These are phyloP conservation scores for Myzus persicae DNA, from an alignment of 1,140 invertebrate species.

Conservation along the genomic window DNA sequence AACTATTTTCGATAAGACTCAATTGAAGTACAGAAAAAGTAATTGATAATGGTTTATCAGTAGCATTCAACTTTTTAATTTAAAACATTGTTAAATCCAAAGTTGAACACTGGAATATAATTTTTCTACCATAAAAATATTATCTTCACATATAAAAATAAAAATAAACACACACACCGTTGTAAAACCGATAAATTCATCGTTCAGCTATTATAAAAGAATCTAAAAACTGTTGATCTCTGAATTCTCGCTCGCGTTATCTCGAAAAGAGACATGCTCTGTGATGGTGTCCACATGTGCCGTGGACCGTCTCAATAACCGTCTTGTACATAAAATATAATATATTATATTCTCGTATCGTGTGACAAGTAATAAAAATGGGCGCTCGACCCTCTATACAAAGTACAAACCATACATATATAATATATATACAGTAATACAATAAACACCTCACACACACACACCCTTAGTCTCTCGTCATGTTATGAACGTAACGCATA, in stretches of 20 bases:
- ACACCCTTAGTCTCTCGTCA: background rate
- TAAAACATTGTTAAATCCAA: background rate
- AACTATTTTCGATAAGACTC: too few relatives aligned
- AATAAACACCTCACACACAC: background rate
- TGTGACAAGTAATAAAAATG: background rate
- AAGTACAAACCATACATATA: too few relatives aligned
- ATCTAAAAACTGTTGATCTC: background rate
- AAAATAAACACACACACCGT: background rate
- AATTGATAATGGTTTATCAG: too few relatives aligned
- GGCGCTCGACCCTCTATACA: background rate
- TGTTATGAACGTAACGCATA: background rate
- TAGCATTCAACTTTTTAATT: too few relatives aligned
- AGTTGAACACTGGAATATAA: background rate
- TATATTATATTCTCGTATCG: slow-evolving; percentile 9
- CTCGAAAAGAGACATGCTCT: background rate
- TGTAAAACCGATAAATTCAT: background rate
- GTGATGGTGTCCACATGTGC: background rate
- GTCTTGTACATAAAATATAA: background rate
- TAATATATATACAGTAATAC: background rate
- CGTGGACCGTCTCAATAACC: background rate
- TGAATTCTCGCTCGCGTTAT: background rate
- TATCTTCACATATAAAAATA: background rate
- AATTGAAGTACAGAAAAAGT: too few relatives aligned
- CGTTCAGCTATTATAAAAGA: background rate
- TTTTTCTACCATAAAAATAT: background rate